Evolutionary conservation across 2,113 vertebrate species (phyloP).

Genomic region (Ifrita kowaldi): DNA sequence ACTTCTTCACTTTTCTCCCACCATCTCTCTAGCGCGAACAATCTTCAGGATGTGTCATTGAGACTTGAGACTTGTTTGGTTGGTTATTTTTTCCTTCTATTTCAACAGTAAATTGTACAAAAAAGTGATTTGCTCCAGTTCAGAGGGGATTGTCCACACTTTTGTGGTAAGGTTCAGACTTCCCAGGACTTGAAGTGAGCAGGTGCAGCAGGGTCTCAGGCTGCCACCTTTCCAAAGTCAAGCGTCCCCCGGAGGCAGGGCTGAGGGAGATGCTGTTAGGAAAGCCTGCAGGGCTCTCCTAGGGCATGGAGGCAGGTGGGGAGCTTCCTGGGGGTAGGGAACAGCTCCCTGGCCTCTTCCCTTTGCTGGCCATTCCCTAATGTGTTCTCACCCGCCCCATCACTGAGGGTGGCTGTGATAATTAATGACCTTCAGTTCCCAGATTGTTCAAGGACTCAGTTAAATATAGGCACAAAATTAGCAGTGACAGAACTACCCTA

Average conservation of each 20-base stretch:
- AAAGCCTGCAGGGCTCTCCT: not conserved
- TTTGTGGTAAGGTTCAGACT: not conserved
- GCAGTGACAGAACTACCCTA: not conserved
- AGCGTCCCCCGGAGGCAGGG: not conserved
- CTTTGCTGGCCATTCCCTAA: accelerated
- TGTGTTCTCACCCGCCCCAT: accelerated
- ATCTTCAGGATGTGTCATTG: not conserved
- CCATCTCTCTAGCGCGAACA: not conserved
- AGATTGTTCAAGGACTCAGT: not conserved
- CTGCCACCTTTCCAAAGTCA: not conserved
- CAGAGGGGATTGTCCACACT: not conserved
- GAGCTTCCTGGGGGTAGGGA: not conserved
- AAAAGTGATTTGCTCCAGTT: not conserved
- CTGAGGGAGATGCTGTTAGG: not conserved
- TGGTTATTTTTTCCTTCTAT: not conserved
- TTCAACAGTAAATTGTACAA: not conserved
- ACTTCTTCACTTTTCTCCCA: not conserved
- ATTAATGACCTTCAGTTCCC: not conserved
- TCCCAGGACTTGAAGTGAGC: not conserved
- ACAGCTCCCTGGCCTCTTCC: not conserved
- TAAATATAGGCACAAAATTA: not conserved
- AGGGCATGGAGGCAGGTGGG: not conserved
- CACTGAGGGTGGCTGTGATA: not conserved
- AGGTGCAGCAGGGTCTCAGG: not conserved
- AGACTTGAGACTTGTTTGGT: not conserved